phyloP scores from a whole-genome alignment of 2,113 vertebrate species.

The Psophia crepitans region DNA sequence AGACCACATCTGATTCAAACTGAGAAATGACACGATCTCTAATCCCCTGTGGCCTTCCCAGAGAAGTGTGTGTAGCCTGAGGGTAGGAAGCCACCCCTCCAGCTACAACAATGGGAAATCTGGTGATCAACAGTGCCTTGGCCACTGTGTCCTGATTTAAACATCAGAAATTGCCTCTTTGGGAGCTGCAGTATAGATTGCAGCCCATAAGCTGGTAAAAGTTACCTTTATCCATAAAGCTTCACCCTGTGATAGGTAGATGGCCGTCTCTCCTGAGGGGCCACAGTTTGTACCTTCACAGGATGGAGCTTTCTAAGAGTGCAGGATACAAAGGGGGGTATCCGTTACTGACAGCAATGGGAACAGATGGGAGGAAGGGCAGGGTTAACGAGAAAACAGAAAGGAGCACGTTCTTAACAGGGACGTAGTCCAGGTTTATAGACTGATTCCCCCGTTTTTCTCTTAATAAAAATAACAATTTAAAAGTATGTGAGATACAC shows the following conservation, averaged over 20 bases:
- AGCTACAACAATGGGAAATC: neutral
- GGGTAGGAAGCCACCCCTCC: neutral
- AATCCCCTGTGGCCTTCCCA: neutral
- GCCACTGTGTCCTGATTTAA: neutral
- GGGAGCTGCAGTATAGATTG: neutral
- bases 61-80: neutral
- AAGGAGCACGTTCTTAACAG: neutral
- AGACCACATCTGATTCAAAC: neutral
- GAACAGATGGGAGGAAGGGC: neutral
- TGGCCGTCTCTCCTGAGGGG: neutral
- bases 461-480: neutral
- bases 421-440: neutral
- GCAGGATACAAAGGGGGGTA: neutral
- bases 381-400: neutral
- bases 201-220: neutral
- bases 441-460: neutral
- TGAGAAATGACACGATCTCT: neutral
- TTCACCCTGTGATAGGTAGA: neutral
- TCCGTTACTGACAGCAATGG: neutral
- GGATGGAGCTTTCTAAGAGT: neutral
- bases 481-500: neutral
- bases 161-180: neutral
- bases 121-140: accelerated
- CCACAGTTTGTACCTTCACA: neutral
- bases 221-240: neutral